A percentile compares a stretch with the other conserved stretches of the same genome.
These are phyloP conservation scores for Apeira syringaria DNA, from an alignment of 2,888 invertebrate genomes.

Conservation along the genomic window DNA sequence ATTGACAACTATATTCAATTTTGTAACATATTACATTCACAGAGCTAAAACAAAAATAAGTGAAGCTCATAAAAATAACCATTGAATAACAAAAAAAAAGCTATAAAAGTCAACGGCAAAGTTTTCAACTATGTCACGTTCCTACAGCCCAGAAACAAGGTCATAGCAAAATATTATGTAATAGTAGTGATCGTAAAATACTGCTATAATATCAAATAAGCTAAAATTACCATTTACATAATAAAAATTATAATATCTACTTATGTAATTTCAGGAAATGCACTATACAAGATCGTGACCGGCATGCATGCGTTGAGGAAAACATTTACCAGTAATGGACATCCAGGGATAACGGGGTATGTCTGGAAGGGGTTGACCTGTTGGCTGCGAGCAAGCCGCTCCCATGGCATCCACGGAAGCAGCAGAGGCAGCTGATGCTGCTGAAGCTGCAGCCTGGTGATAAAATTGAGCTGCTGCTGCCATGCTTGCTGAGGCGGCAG, in stretches of 20 bases:
- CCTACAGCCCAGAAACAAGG: constrained; percentile 11
- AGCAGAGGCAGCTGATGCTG: constrained; percentile 90
- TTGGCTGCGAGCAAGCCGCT: constrained; percentile 91
- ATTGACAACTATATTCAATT: too few relatives aligned
- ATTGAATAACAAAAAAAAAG: constrained; percentile 8
- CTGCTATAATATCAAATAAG: too few relatives aligned
- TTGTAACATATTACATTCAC: too few relatives aligned
- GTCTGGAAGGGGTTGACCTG: constrained; percentile 95
- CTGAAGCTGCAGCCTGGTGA: constrained; percentile 91
- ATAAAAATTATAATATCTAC: background rate
- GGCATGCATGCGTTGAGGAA: constrained; percentile 65
- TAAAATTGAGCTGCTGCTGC: constrained; percentile 93
- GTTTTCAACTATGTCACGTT: constrained; percentile 14
- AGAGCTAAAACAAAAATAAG: too few relatives aligned
- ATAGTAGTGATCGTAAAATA: background rate
- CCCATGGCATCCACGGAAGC: constrained; percentile 92
- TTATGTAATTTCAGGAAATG: constrained; percentile 36
- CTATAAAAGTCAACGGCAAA: constrained; percentile 11
- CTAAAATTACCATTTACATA: too few relatives aligned
- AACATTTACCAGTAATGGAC: constrained; percentile 95
- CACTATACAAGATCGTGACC: constrained; percentile 23
- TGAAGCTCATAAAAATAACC: constrained; percentile 8
- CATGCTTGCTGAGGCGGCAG: constrained; percentile 86
- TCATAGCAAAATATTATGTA: constrained; percentile 26
- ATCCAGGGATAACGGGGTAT: constrained; percentile 98